phyloP scores from a whole-genome alignment of 2,113 vertebrate genomes.

The Burhinus oedicnemus region DNA sequence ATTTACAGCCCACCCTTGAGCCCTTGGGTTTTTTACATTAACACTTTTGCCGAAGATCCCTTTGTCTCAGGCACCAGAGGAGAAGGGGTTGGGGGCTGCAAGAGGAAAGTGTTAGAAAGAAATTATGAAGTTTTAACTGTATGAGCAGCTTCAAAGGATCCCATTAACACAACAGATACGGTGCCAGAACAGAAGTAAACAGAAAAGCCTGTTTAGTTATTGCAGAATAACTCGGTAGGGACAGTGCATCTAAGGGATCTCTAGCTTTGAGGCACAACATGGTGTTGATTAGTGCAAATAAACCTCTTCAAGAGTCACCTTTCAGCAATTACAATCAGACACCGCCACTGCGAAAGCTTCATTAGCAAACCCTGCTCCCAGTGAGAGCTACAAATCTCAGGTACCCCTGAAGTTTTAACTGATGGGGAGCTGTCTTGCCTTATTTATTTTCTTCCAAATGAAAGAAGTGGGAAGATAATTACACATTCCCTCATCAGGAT shows the following conservation, averaged over 20 bases:
- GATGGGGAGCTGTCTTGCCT: neutral
- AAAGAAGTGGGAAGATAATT: conserved; percentile 29
- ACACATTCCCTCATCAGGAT: neutral
- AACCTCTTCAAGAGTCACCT: conserved; percentile 64
- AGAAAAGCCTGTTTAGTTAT: conserved; percentile 21
- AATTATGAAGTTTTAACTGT: neutral
- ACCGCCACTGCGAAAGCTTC: conserved; percentile 60
- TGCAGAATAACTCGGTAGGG: conserved; percentile 48
- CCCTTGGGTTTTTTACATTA: neutral
- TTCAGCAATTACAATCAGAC: conserved; percentile 76
- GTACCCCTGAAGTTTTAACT: conserved; percentile 23
- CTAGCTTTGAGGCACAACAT: conserved; percentile 73
- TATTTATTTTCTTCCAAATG: conserved; percentile 40
- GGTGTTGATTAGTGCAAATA: conserved; percentile 78
- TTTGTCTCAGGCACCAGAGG: neutral
- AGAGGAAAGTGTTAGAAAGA: neutral
- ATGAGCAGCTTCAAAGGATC: conserved; percentile 25
- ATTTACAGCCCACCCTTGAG: neutral
- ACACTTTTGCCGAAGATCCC: neutral
- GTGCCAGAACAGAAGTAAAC: conserved; percentile 41
- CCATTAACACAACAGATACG: neutral
- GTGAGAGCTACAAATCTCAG: conserved; percentile 22
- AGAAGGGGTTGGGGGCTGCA: neutral
- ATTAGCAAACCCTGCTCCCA: conserved; percentile 55
- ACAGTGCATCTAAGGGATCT: conserved; percentile 51